phyloP scores from a whole-genome alignment of 92 coral and sea anemone genomes.

The Epizoanthus stellaris region DNA sequence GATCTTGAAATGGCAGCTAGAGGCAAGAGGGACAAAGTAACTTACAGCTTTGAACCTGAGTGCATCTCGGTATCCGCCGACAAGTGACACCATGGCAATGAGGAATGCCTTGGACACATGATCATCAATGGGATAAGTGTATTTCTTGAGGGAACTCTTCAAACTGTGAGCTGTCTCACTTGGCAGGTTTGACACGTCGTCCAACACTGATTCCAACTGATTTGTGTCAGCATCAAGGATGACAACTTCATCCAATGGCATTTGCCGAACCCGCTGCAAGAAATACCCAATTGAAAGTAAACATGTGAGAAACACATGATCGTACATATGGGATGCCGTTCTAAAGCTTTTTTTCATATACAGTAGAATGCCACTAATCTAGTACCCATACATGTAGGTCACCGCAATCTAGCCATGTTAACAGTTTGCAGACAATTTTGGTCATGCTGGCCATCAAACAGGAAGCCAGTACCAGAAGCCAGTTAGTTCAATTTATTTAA shows the following conservation, averaged over 20 bases:
- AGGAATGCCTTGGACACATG: conserved; percentile 90
- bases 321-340: background rate
- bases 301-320: background rate
- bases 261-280: conserved; percentile 83
- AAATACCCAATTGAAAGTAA: background rate
- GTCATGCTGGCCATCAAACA: too few species aligned
- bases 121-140: conserved; percentile 84
- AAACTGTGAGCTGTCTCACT: conserved; percentile 76
- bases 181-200: conserved; percentile 81
- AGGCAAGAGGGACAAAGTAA: background rate
- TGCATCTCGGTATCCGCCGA: conserved; percentile 96
- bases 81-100: conserved; percentile 85
- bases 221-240: conserved; percentile 93
- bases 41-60: conserved; percentile 84
- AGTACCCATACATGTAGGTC: too few species aligned
- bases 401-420: too few species aligned
- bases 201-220: conserved; percentile 78
- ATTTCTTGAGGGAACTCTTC: conserved; percentile 88
- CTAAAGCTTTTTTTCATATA: too few species aligned
- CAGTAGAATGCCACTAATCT: too few species aligned
- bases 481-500: too few species aligned
- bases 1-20: background rate
- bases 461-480: too few species aligned
- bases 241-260: conserved; percentile 96
- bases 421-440: too few species aligned